Evolutionary conservation across 2,888 invertebrate species (phyloP).

Genomic region (Spilarctia lutea): DNA sequence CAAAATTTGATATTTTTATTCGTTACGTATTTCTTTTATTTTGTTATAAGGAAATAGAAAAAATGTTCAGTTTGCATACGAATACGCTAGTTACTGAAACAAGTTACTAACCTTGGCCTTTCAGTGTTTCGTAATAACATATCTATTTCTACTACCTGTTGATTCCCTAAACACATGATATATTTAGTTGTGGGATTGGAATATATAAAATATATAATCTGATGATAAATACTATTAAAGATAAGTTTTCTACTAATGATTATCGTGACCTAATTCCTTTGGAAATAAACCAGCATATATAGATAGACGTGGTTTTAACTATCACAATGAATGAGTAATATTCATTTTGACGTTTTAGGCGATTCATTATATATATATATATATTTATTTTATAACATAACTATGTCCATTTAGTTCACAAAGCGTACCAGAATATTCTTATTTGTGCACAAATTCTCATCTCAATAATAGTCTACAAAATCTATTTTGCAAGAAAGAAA

Average conservation of each 20-base stretch:
- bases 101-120: not conserved
- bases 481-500: not conserved
- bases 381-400: not conserved
- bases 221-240: not conserved
- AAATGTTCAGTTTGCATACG: not conserved
- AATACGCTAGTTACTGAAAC: not conserved
- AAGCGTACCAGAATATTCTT: not conserved
- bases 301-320: conserved; percentile 18
- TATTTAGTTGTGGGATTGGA: not conserved
- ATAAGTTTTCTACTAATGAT: conserved; percentile 45
- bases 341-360: not conserved
- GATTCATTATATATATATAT: not conserved
- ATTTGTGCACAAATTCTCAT: not conserved
- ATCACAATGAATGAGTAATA: conserved; percentile 11
- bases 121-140: not conserved
- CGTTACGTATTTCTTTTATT: not conserved
- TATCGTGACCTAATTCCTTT: conserved; percentile 52
- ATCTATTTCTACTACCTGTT: not conserved
- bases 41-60: not conserved
- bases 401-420: not conserved
- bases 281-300: conserved; percentile 44
- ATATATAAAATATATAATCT: not conserved
- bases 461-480: not conserved
- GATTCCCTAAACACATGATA: not conserved
- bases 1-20: not conserved